Evolutionary conservation across 2,113 vertebrate genomes (phyloP).

Genomic region (Melanotaenia duboulayi): DNA sequence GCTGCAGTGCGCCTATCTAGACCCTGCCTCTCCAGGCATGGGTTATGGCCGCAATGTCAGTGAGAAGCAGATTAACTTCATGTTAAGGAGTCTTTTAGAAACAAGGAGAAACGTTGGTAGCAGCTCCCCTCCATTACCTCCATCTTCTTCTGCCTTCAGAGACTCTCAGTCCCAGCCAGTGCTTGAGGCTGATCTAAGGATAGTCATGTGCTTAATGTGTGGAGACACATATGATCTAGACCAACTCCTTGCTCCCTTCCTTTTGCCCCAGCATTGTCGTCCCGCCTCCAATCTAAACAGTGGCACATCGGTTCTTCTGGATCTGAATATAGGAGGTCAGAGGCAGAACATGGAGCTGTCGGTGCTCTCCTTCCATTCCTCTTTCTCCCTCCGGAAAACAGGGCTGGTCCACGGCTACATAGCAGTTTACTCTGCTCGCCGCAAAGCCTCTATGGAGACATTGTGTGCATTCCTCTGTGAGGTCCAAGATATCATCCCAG

Average conservation of each 20-base stretch:
- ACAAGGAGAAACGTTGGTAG: constrained; percentile 85
- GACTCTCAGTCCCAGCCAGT: constrained; percentile 83
- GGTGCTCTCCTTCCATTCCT: constrained; percentile 92
- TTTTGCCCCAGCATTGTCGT: constrained; percentile 87
- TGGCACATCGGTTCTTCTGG: constrained; percentile 88
- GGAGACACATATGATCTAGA: constrained; percentile 90
- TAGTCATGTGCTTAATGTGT: constrained; percentile 96
- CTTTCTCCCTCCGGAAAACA: constrained; percentile 91
- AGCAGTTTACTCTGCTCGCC: constrained; percentile 91
- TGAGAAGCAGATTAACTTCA: constrained; percentile 92
- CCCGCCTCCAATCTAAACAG: constrained; percentile 81
- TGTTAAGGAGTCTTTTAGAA: constrained; percentile 90
- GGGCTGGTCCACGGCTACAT: constrained; percentile 94
- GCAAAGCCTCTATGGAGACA: constrained; percentile 92
- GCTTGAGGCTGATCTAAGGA: constrained; percentile 87
- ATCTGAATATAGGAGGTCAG: constrained; percentile 86
- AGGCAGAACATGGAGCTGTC: constrained; percentile 89
- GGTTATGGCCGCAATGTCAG: constrained; percentile 92
- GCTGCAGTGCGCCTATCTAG: constrained; percentile 90
- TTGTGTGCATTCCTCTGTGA: constrained; percentile 95
- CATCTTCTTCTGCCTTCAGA: constrained; percentile 82
- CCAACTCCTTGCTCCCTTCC: constrained; percentile 89
- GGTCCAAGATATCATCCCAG: constrained; percentile 94
- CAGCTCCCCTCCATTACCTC: constrained; percentile 78
- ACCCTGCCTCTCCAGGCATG: constrained; percentile 89